Evolutionary conservation across 2,113 vertebrate genomes (phyloP), one percentile per base, ranked within the genome.

Genomic region (Rostratula benghalensis): DNA sequence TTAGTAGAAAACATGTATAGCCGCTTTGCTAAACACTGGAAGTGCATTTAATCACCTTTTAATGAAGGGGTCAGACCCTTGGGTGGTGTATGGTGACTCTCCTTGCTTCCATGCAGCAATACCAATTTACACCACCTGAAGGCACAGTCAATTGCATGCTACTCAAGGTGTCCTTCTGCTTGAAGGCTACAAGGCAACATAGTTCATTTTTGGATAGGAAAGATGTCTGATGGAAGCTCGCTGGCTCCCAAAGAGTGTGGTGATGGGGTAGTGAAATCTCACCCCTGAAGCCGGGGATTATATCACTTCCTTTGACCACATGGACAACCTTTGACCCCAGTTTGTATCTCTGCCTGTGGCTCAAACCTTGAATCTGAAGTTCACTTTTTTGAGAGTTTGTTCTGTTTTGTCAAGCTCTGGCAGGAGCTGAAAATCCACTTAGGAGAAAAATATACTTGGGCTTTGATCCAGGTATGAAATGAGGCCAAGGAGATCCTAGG

Each of bases 301-400:
- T 16, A 21, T 53, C 2, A 0, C 18, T 8, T 14, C 11, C 8
- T 94, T 7, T 17, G 24, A 13, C 48, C 7, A 17, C 0, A 0
- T 2, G 0, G 45, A 8, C 13, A 46, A 4, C 9, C 46, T 74
- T 50, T 63, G 19, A 69, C 21, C 10, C 67, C 22, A 79, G 21
- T 25, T 83, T 68, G 6, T 75, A 59, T 63, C 39, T 76, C 54
- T 67, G 51, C 6, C 12, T 6, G 10, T 78, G 61, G 6, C 56
- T 87, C 39, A 68, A 41, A 31, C 0, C 1, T 39, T 37, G 11
- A 83, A 83, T 10, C 6, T 70, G 13, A 50, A 91, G 61, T 20
- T 64, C 2, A 9, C 7, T 45, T 64, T 75, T 69, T 39, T 28
- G 12, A 64, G 21, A 73, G 20, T 7, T 71, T 46, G 18, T 68